Base-by-base conservation (phyloP, 2,888 invertebrate genomes). In the Tiliacea aurago region DNA sequence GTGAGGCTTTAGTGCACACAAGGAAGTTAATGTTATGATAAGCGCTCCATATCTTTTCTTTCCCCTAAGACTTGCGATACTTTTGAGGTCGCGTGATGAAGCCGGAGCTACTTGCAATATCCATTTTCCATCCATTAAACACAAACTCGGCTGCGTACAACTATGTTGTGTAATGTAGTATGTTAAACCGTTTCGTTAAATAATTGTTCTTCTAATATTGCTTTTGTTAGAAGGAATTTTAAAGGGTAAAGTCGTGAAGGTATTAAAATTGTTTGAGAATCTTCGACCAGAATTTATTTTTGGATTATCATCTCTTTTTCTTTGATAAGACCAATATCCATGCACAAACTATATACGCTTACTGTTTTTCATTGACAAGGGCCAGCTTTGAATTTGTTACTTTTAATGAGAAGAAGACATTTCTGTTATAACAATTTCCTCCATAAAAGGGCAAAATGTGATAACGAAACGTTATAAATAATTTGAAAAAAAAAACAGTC, bases 61-160 rank as follows among this genome's bases (percentile, higher is more conserved):
- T 70, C 20, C 81, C 18, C 55, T 9, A 47, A 56, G 51, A 71
- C 74, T 78, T 83, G 81, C 78, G 81, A 80, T 86, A 79, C 84
- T 85, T 86, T 73, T 77, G 85, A 86, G 84, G 83, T 83, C 53
- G 81, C 83, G 84, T 84, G 84, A 81, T 76, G 83, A 73, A 73
- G 71, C 67, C 65, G 51, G 62, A 81, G 76, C 73, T 70, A 78
- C 82, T 83, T 61, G 81, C 73, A 69, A 85, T 85, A 86, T 83
- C 83, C 86, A 86, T 83, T 86, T 86, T 86, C 83, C 86, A 84
- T 84, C 81, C 83, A 86, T 86, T 86, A 86, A 81, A 84, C 84
- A 83, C 78, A 79, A 84, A 78, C 79, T 73, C 69, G 56, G 43
- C 70, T 76, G 73, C 65, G 81, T 83, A 77, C 43, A 81, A 86